Evolutionary conservation across 37 sponge, comb jelly and placozoan genomes (phyloP), one percentile per base, ranked within the genome.

Genomic region (Aplysina aerophoba): DNA sequence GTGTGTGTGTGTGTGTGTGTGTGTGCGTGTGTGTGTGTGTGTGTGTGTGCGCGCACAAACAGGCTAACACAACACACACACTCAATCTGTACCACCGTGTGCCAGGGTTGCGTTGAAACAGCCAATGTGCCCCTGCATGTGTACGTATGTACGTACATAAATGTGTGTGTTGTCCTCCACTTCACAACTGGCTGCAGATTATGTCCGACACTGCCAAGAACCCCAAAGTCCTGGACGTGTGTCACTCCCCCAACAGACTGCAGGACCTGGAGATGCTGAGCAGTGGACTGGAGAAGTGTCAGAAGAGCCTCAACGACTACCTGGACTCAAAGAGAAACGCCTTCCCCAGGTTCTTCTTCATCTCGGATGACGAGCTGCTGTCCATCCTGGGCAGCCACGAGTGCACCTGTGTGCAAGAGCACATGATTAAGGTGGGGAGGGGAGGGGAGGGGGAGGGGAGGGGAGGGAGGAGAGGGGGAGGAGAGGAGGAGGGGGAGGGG

Each of bases 261-360:
- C 91, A 95, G 66, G 97, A 97, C 64, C 87, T 99, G 34, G 88
- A 96, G 88, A 93, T 87, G 88, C 86, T 96, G 59, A 89, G 90
- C 61, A 79, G 69, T 64, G 97, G 95, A 5, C 68, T 99, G 88
- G 99, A 99, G 83, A 86, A 82, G 57, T 99, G 99, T 53, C 99
- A 99, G 91, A 99, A 99, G 84, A 93, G 96, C 60, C 88, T 99
- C 19, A 99, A 99, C 80, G 99, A 99, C 84, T 99, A 99, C 74
- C 92, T 99, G 63, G 99, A 99, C 91, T 94, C 95, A 81, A 99
- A 99, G 89, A 91, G 99, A 64, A 99, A 99, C 81, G 97, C 97
- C 59, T 99, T 99, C 86, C 99, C 99, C 24, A 83, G 99, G 1
- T 99, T 99, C 90, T 99, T 99, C 94, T 99, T 99, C 89, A 97